phyloP scores from a whole-genome alignment of 2,113 vertebrate species.

The Scolopax mira region DNA sequence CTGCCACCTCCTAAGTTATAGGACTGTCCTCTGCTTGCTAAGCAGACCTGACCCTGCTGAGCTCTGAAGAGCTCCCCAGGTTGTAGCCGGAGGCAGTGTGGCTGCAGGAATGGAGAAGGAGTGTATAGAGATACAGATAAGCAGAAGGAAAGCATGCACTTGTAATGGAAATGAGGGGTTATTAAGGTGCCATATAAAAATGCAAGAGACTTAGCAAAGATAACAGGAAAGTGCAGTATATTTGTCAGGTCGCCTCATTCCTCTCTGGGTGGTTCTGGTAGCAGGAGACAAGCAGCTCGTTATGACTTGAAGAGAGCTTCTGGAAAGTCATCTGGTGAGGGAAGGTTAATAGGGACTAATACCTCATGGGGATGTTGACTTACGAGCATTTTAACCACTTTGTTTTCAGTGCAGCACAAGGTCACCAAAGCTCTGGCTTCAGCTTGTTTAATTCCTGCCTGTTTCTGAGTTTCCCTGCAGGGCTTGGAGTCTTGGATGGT shows the following conservation, averaged over 20 bases:
- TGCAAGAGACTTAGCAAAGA: constrained; percentile 47
- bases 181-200: constrained; percentile 76
- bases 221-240: constrained; percentile 23
- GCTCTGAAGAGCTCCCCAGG: background rate
- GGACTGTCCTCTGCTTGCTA: background rate
- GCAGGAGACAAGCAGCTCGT: constrained; percentile 1
- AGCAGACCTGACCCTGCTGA: background rate
- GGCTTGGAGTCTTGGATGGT: background rate
- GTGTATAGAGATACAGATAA: constrained; percentile 50
- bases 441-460: background rate
- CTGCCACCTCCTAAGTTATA: background rate
- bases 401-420: background rate
- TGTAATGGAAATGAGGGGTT: constrained; percentile 75
- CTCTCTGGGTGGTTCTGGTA: constrained; percentile 48
- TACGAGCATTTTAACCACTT: background rate
- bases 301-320: background rate
- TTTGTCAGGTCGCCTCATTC: constrained; percentile 37
- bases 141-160: constrained; percentile 64
- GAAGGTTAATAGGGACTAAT: background rate
- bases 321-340: constrained; percentile 27
- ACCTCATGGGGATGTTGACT: background rate
- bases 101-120: constrained; percentile 55
- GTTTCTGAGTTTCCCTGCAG: background rate
- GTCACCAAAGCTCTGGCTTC: background rate
- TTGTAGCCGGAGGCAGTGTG: background rate